These are phyloP conservation scores for Lanius collurio DNA, from an alignment of 2,113 vertebrate species.

Conservation along the genomic window DNA sequence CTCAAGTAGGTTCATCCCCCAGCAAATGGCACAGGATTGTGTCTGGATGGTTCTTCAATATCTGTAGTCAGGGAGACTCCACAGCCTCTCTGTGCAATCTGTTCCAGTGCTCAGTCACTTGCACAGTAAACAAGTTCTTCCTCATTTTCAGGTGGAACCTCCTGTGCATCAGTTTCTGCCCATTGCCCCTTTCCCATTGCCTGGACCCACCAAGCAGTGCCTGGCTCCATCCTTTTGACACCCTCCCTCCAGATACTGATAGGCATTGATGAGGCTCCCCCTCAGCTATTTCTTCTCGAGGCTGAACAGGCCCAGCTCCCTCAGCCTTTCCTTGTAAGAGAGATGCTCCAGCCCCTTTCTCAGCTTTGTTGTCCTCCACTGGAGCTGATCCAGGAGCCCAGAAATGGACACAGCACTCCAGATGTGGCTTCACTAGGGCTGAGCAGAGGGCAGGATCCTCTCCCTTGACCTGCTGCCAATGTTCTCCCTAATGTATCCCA, in stretches of 20 bases:
- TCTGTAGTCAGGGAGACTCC: neutral
- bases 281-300: fast-evolving
- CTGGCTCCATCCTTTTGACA: neutral
- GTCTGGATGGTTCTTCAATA: neutral
- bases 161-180: neutral
- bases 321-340: neutral
- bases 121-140: neutral
- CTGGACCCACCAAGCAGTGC: neutral
- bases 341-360: neutral
- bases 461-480: neutral
- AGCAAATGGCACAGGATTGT: neutral
- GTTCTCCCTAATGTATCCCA: fast-evolving
- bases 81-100: neutral
- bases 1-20: neutral
- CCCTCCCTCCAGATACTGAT: neutral
- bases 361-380: neutral
- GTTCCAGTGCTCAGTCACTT: neutral
- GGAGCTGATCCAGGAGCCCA: neutral
- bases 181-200: neutral
- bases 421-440: neutral
- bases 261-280: fast-evolving
- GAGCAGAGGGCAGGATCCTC: neutral
- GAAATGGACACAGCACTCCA: neutral
- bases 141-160: neutral
- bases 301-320: fast-evolving